Evolutionary conservation across 2,113 vertebrate genomes (phyloP), one percentile per base, ranked within the genome.

Genomic region (Sinosuthora webbiana): DNA sequence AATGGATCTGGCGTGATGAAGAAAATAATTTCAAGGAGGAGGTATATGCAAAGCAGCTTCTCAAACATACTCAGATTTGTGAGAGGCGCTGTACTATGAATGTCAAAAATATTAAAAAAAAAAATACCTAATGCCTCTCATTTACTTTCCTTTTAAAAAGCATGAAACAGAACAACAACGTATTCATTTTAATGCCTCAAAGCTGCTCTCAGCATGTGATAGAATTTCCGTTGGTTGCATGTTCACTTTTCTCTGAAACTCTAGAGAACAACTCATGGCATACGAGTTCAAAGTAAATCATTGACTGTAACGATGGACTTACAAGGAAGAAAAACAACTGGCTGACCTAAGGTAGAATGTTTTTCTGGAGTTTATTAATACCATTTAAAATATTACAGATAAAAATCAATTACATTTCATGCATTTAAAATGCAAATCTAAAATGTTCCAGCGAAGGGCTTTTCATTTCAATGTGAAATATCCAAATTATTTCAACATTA

Each of bases 401-500:
- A 98, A 98, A 98, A 98, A 98, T 98, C 98, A 98, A 98, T 98
- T 98, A 98, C 98, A 98, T 98, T 97, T 98, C 98, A 98, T 98
- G 98, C 98, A 98, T 98, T 98, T 98, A 98, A 98, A 98, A 98
- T 98, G 98, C 98, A 98, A 98, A 97, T 98, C 98, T 98, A 98
- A 98, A 98, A 98, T 98, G 98, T 98, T 98, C 97, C 98, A 98
- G 98, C 97, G 97, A 98, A 98, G 98, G 97, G 97, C 84, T 98
- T 98, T 98, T 96, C 98, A 98, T 98, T 98, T 98, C 98, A 98
- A 98, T 98, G 98, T 98, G 98, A 98, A 98, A 98, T 98, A 98
- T 98, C 97, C 98, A 98, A 98, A 98, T 98, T 98, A 98, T 98
- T 98, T 98, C 98, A 98, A 98, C 98, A 98, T 98, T 98, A 98